Conservation (phyloP, 1,140 invertebrate genomes). For the Listronotus bonariensis region DNA sequence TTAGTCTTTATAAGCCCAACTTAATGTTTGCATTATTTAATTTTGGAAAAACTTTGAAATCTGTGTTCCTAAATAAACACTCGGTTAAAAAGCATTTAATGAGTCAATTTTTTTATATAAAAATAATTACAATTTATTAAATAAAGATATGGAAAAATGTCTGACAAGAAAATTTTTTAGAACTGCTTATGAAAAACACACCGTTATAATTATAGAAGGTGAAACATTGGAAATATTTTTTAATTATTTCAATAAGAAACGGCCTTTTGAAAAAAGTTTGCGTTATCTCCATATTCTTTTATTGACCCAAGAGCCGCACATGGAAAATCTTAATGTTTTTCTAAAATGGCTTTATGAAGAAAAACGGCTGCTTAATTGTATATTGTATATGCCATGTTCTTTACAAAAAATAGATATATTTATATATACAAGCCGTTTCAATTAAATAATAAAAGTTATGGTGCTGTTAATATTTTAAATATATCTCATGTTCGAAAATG, state of each 20-base stretch:
- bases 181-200: too few species aligned
- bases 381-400: constrained; percentile 12
- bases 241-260: neutral
- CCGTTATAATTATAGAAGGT: too few species aligned
- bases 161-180: too few species aligned
- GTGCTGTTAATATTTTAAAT: neutral
- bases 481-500: neutral
- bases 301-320: neutral
- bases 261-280: too few species aligned
- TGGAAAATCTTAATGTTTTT: neutral
- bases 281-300: neutral
- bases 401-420: neutral
- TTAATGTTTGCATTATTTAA: too few species aligned
- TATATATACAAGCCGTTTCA: constrained; percentile 26
- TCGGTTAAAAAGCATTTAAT: too few species aligned
- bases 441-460: constrained; percentile 1
- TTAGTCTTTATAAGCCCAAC: too few species aligned
- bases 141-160: too few species aligned
- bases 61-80: too few species aligned
- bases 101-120: too few species aligned
- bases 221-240: neutral
- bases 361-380: constrained; percentile 17
- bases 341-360: constrained; percentile 5
- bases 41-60: too few species aligned
- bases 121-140: too few species aligned